Base-by-base conservation (phyloP, 2,113 vertebrate species). In the Chitala chitala region DNA sequence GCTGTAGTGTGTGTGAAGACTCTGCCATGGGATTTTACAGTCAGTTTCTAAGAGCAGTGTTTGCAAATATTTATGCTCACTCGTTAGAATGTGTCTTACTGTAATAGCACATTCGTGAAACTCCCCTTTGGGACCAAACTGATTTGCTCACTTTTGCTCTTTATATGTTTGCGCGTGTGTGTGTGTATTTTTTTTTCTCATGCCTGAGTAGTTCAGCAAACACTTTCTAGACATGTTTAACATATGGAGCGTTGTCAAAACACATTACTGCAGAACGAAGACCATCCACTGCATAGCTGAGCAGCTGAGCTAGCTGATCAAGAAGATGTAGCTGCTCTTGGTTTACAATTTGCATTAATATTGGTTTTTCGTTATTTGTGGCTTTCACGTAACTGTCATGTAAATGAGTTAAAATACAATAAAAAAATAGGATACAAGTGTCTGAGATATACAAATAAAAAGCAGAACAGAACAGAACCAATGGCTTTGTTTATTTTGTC, bases 11-110 rank as follows among this genome's bases (percentile, higher is more conserved):
- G 69, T 40, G 40, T 15, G 29, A 33, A 40, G 36, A 50, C 36
- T 38, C 36, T 36, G 12, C 40, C 51, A 26, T 56, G 53, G 20
- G 8, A 46, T 53, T 56, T 72, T 38, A 40, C 38, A 44, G 54
- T 55, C 38, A 42, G 20, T 44, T 12, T 59, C 5, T 44, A 59
- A 59, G 38, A 29, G 54, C 10, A 22, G 26, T 17, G 69, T 71
- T 71, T 55, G 69, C 69, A 71, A 55, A 54, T 38, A 51, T 55
- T 50, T 24, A 55, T 71, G 24, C 55, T 71, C 31, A 31, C 48
- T 38, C 4, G 36, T 61, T 61, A 31, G 29, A n/a, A n/a, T n/a
- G 40, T 38, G 40, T n/a, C 33, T 17, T 38, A 17, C 31, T 71
- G 53, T 56, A 70, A n/a, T 38, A 54, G n/a, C 29, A 22, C 20